phyloP scores from a whole-genome alignment of 1,140 invertebrate species.

The Apolygus lucorum region DNA sequence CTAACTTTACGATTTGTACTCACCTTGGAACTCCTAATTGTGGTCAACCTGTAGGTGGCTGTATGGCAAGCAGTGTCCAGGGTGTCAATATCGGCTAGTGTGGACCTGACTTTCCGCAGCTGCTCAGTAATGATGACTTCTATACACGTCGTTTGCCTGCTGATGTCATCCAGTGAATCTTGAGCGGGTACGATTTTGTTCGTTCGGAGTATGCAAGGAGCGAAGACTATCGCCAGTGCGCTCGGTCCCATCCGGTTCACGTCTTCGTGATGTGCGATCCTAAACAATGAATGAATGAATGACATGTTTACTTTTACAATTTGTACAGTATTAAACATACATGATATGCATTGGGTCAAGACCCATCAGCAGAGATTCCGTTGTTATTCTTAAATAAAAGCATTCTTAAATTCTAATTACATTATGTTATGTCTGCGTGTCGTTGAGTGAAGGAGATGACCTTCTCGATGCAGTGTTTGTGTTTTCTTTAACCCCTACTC shows the following conservation, averaged over 20 bases:
- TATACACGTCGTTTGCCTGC: constrained; percentile 71
- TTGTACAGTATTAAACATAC: no score
- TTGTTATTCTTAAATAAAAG: no score
- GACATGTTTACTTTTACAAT: no score
- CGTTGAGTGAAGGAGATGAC: no score
- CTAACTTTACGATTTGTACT: constrained; percentile 6
- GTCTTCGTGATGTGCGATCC: constrained; percentile 74
- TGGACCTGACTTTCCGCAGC: constrained; percentile 61
- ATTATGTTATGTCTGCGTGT: no score
- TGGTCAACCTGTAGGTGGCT: constrained; percentile 61
- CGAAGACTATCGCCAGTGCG: constrained; percentile 88
- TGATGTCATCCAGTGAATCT: constrained; percentile 74
- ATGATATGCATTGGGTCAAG: no score
- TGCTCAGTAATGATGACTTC: constrained; percentile 80
- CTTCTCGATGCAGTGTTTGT: no score
- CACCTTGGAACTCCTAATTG: constrained; percentile 63
- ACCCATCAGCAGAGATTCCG: no score
- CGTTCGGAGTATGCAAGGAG: constrained; percentile 83
- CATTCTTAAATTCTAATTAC: no score
- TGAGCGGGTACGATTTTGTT: constrained; percentile 79
- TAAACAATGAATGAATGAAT: constrained; percentile 36
- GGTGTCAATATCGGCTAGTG: constrained; percentile 79
- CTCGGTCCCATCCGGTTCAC: constrained; percentile 87
- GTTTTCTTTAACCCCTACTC: no score
- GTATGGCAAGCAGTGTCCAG: constrained; percentile 73